Percentiles rank a stretch among this genome's conserved stretches.
phyloP scores from a whole-genome alignment of 2,888 invertebrate species.

The Petrophora chlorosata region DNA sequence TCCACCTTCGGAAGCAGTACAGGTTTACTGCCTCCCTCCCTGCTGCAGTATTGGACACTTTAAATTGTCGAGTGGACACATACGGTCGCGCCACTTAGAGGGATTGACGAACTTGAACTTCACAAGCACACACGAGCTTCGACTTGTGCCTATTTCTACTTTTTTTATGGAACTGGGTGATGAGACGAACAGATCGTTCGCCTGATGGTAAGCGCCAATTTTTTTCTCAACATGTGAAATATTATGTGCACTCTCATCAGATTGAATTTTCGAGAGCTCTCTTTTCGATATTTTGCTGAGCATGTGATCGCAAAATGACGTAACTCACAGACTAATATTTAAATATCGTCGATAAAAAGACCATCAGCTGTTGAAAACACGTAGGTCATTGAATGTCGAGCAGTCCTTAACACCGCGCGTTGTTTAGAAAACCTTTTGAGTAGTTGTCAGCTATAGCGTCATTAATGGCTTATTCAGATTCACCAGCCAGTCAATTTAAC shows the following conservation, averaged over 20 bases:
- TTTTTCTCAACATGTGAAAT: slow-evolving; percentile 13
- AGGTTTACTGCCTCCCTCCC: slow-evolving; percentile 12
- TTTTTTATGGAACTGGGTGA: too few relatives aligned
- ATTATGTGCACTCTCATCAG: slow-evolving; percentile 10
- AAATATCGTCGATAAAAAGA: too few relatives aligned
- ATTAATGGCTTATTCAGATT: slow-evolving; percentile 25
- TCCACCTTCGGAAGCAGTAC: slow-evolving; percentile 15
- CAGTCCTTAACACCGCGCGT: background rate
- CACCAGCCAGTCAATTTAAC: slow-evolving; percentile 22
- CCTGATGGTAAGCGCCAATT: too few relatives aligned
- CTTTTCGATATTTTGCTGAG: background rate
- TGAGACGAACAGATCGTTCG: too few relatives aligned
- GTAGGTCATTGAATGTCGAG: background rate
- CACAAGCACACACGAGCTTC: too few relatives aligned
- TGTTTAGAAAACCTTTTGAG: background rate
- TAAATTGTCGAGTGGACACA: slow-evolving; percentile 10
- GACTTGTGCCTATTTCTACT: too few relatives aligned
- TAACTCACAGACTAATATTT: too few relatives aligned
- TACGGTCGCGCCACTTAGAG: slow-evolving; percentile 17
- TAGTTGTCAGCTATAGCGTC: slow-evolving; percentile 10
- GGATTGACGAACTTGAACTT: slow-evolving; percentile 12
- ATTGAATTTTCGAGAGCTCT: background rate
- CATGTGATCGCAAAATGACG: too few relatives aligned
- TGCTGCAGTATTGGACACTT: slow-evolving; percentile 8
- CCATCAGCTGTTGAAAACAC: too few relatives aligned